Evolutionary conservation across 2,888 invertebrate species (phyloP).

Genomic region (Amblyjoppa fuscipennis): DNA sequence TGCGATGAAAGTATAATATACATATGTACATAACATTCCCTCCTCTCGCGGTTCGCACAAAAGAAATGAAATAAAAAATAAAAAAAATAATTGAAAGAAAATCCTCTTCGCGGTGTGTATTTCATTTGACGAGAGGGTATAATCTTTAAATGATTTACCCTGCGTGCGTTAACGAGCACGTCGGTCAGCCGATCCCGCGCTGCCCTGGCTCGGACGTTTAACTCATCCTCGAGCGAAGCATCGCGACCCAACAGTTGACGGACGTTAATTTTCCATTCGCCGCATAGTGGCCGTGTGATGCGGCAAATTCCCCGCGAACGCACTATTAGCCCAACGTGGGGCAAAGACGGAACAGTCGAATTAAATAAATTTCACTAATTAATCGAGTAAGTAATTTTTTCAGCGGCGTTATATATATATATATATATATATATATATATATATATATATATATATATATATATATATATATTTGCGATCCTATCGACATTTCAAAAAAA

Average conservation of each 20-base stretch:
- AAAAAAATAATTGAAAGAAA: too few species aligned
- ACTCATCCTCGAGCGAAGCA: slow-evolving; percentile 53
- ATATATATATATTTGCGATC: too few species aligned
- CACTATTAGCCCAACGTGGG: not conserved
- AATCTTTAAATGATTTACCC: not conserved
- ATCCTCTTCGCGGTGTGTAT: not conserved
- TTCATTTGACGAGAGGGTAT: not conserved
- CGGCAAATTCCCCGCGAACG: slow-evolving; percentile 41
- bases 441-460: too few species aligned
- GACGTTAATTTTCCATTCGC: slow-evolving; percentile 66
- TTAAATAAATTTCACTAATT: too few species aligned
- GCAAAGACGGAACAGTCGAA: too few species aligned
- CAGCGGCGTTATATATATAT: too few species aligned
- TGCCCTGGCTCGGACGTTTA: slow-evolving; percentile 63
- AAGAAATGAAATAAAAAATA: not conserved
- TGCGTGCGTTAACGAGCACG: slow-evolving; percentile 34
- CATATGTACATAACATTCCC: not conserved
- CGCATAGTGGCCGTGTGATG: slow-evolving; percentile 59
- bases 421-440: too few species aligned
- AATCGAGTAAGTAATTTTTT: too few species aligned
- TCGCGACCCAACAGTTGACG: slow-evolving; percentile 53
- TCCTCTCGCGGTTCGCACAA: not conserved
- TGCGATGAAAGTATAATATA: slow-evolving; percentile 10
- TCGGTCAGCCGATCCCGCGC: slow-evolving; percentile 35
- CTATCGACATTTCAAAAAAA: too few species aligned